These are phyloP conservation scores for Varecia variegata DNA, from an alignment of 2,797 vertebrate species.

Conservation along the genomic window DNA sequence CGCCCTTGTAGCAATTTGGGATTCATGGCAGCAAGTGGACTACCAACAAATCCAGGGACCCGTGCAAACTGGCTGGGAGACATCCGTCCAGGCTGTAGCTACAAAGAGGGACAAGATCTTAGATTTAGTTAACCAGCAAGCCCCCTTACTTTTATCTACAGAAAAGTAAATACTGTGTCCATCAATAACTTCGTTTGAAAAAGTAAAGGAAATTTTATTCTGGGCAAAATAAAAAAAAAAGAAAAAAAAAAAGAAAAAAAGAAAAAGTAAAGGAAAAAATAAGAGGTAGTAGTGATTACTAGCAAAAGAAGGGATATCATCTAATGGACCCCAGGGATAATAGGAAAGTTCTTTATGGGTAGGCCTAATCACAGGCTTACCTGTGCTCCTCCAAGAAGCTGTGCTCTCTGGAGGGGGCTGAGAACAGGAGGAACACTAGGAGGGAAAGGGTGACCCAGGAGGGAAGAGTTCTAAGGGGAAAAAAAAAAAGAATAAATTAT, in stretches of 20 bases:
- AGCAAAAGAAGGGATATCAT: background rate
- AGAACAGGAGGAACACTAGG: slow-evolving; percentile 91
- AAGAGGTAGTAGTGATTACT: background rate
- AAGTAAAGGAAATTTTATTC: background rate
- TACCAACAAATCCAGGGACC: slow-evolving; percentile 87
- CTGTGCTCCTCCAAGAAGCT: slow-evolving; percentile 91
- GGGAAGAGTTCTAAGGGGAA: slow-evolving; percentile 89
- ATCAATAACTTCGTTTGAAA: background rate
- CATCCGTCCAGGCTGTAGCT: slow-evolving; percentile 82
- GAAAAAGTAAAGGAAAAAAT: background rate
- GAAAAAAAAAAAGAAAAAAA: too few relatives aligned
- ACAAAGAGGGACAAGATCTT: background rate
- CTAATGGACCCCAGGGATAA: background rate
- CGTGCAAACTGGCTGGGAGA: slow-evolving; percentile 85
- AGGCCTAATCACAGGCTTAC: slow-evolving; percentile 65
- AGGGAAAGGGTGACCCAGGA: slow-evolving; percentile 90
- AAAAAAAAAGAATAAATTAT: slow-evolving; percentile 18
- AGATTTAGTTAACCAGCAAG: background rate
- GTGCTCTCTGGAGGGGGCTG: slow-evolving; percentile 94
- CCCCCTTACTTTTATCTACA: background rate
- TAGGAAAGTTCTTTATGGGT: background rate
- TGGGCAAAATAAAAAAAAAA: too few relatives aligned
- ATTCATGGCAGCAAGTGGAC: slow-evolving; percentile 87
- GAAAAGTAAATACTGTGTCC: background rate
- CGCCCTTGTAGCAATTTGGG: slow-evolving; percentile 87